These are phyloP conservation scores for Cephus pygmeus DNA, from an alignment of 2,888 invertebrate species.

Conservation along the genomic window DNA sequence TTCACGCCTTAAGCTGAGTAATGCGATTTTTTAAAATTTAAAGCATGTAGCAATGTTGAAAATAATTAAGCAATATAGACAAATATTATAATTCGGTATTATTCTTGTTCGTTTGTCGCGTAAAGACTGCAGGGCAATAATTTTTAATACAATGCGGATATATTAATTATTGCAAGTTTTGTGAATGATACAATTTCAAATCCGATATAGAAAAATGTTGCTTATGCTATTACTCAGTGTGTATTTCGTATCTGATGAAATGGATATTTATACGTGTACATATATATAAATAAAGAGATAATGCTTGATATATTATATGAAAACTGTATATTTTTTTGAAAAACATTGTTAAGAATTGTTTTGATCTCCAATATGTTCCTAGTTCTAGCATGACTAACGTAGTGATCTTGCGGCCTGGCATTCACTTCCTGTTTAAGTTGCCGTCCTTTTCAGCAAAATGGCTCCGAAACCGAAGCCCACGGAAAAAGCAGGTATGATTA, in stretches of 20 bases:
- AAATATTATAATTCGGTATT: neutral
- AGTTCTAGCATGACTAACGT: neutral
- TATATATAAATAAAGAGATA: neutral
- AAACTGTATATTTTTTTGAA: neutral
- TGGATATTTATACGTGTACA: neutral
- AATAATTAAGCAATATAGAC: neutral
- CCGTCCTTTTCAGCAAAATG: conserved; percentile 74
- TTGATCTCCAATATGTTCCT: neutral
- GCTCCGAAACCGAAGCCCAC: conserved; percentile 86
- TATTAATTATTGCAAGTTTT: neutral
- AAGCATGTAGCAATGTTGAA: neutral
- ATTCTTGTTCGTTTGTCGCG: neutral
- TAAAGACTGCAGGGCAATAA: neutral
- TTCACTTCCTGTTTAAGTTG: conserved; percentile 9
- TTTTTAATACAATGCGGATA: neutral
- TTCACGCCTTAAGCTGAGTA: neutral
- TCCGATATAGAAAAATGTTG: neutral
- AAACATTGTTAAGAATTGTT: neutral
- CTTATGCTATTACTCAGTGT: neutral
- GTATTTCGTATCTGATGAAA: neutral
- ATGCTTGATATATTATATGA: neutral
- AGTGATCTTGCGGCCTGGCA: neutral
- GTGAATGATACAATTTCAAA: neutral
- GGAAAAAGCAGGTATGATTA: conserved; percentile 82
- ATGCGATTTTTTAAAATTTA: neutral